Conservation (phyloP, 2,113 vertebrate genomes). For the Scopus umbretta region DNA sequence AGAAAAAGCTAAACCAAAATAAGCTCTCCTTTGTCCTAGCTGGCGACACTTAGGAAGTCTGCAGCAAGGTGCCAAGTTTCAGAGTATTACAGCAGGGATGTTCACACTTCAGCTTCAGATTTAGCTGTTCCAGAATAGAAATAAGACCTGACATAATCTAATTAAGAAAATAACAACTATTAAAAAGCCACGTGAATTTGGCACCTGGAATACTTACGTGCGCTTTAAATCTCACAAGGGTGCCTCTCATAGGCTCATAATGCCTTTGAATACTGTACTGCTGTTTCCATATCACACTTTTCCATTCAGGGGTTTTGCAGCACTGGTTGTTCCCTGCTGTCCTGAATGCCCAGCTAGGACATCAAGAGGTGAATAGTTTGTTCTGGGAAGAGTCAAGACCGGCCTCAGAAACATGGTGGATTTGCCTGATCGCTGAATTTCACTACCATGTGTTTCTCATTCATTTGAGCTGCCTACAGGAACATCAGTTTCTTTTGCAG, state of each 20-base stretch:
- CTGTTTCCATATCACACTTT: not conserved
- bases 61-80: conserved; percentile 8
- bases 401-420: not conserved
- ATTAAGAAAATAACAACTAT: conserved; percentile 24
- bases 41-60: not conserved
- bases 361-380: not conserved
- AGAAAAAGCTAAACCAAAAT: not conserved
- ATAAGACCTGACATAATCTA: not conserved
- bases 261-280: not conserved
- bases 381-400: not conserved
- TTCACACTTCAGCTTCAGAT: conserved; percentile 5
- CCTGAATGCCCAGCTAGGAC: not conserved
- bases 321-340: not conserved
- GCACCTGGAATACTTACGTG: not conserved
- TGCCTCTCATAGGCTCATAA: not conserved
- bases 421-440: not conserved
- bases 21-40: not conserved
- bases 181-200: not conserved
- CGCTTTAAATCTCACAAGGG: not conserved
- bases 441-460: not conserved
- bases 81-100: not conserved
- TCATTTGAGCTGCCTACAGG: not conserved
- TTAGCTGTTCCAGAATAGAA: conserved; percentile 14
- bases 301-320: not conserved
- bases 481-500: not conserved